Base-by-base conservation (phyloP, 2,888 invertebrate species). In the Therioaphis trifolii region DNA sequence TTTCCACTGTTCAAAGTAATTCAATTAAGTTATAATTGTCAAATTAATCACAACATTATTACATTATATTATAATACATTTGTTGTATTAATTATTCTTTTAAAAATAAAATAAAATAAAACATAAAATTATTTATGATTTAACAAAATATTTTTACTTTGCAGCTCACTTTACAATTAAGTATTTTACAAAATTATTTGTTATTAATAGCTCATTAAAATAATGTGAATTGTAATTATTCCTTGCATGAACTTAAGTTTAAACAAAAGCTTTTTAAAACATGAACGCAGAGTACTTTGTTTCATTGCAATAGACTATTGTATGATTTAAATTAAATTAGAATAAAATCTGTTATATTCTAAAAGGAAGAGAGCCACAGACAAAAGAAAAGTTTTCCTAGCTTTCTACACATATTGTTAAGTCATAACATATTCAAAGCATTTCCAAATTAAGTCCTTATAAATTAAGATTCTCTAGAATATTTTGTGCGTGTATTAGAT, bases 1-100 rank as follows among this genome's bases (percentile, higher is more conserved):
- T 87, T 91, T 92, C 87, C 89, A 90, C 85, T 12, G 35, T 35
- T 35, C 27, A 52, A 82, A 74, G 4, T 40, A 63, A 74, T 29
- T 21, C 3, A 66, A 40, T 52, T 66, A 12, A 69, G 5, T 21
- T 21, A 61, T 58, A 55, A 76, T 27, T 27, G 11, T 15, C 12
- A 2, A 35, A 55, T 3, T 40, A 24, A 9, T 21, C 46, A 15
- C 2, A 46, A 0, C 3, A 14, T 68, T 68, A 12, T 68, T 40
- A 55, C 21, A 4, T 46, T 46, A 4, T 58, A 11, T n/a, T 3
- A 5, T 63, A 15, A 4, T 27, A n/a, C 7, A 52, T 58, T 58
- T 63, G 63, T 76, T 43, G 24, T n/a, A n/a, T 35, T 24, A 18
- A 35, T 29, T 58, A n/a, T 11, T 4, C 7, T 58, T 63, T n/a